Conservation (phyloP, 2,888 invertebrate genomes). For the Oeneis ivallda region DNA sequence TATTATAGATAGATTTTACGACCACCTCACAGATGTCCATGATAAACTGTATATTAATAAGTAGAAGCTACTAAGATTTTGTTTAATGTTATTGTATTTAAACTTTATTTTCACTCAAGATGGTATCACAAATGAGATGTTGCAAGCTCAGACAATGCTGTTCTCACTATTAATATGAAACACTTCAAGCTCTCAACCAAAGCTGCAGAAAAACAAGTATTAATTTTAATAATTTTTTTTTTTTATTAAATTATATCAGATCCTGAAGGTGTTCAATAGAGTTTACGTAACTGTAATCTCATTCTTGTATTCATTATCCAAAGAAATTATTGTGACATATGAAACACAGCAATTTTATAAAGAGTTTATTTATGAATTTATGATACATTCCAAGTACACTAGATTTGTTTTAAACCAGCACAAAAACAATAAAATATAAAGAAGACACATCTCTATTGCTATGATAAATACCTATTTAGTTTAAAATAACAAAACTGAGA, state of each 20-base stretch:
- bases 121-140: no score
- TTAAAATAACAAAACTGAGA: neutral
- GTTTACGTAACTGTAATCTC: neutral
- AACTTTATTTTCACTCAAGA: no score
- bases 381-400: neutral
- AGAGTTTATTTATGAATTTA: neutral
- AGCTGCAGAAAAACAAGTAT: neutral
- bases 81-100: no score
- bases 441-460: neutral
- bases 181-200: neutral
- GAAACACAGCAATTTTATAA: neutral
- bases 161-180: neutral
- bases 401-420: neutral
- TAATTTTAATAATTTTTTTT: neutral
- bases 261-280: neutral
- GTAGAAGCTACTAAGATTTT: no score
- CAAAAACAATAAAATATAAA: neutral
- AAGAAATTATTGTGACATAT: neutral
- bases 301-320: neutral
- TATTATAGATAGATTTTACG: no score
- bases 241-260: neutral
- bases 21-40: no score
- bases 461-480: neutral
- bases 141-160: no score
- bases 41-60: no score